Conservation (phyloP, 2,113 vertebrate species). For the Lophius piscatorius region DNA sequence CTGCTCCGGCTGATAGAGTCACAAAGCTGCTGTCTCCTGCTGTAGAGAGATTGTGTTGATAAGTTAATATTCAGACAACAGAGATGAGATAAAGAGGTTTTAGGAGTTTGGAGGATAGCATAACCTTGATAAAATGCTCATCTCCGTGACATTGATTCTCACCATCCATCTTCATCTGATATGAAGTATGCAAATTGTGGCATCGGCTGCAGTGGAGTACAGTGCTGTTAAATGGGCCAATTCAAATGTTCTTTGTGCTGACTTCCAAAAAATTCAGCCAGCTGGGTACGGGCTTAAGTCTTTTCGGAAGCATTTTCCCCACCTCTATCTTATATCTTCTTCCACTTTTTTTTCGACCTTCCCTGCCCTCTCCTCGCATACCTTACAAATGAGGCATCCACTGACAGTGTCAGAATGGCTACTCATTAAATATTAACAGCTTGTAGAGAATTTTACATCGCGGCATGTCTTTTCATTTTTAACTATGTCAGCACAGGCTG, state of each 20-base stretch:
- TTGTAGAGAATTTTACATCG: constrained; percentile 76
- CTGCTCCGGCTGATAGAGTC: constrained; percentile 47
- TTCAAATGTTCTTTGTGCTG: constrained; percentile 82
- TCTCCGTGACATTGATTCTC: constrained; percentile 89
- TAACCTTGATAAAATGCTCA: constrained; percentile 94
- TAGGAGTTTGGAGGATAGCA: constrained; percentile 84
- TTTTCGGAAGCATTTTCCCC: constrained; percentile 48
- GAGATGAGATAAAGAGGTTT: constrained; percentile 82
- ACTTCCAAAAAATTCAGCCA: constrained; percentile 80
- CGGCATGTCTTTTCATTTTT: constrained; percentile 78
- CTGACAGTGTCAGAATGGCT: constrained; percentile 72
- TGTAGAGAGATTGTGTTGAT: constrained; percentile 67
- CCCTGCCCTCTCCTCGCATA: constrained; percentile 36
- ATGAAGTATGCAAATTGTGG: constrained; percentile 91
- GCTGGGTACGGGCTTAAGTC: constrained; percentile 32
- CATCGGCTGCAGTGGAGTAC: constrained; percentile 79
- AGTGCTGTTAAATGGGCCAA: constrained; percentile 89
- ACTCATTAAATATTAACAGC: constrained; percentile 84
- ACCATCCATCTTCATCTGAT: constrained; percentile 93
- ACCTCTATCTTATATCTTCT: constrained; percentile 43
- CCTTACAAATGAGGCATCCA: constrained; percentile 75
- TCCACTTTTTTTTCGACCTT: constrained; percentile 5
- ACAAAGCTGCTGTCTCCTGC: constrained; percentile 29
- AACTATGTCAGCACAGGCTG: constrained; percentile 74
- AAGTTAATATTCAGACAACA: constrained; percentile 78